A percentile compares a stretch with the other conserved stretches of the same genome.
phyloP scores from a whole-genome alignment of 2,797 vertebrate species.

The Perodicticus potto region DNA sequence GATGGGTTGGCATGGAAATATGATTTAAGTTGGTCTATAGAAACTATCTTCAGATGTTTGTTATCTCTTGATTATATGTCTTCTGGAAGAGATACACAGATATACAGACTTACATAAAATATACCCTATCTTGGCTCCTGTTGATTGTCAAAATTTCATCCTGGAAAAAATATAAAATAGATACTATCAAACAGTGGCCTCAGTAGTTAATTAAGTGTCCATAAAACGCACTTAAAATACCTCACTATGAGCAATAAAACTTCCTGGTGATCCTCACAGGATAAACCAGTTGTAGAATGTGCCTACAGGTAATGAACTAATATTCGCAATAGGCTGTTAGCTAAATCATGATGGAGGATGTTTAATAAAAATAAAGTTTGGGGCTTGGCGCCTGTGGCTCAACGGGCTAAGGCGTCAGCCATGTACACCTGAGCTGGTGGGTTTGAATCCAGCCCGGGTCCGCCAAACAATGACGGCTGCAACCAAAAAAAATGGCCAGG shows the following conservation, averaged over 20 bases:
- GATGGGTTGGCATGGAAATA: neutral
- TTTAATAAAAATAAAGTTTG: conserved; percentile 4
- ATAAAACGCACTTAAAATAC: neutral
- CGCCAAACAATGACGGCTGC: too few relatives aligned
- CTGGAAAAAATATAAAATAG: conserved; percentile 16
- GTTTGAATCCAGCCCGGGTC: too few relatives aligned
- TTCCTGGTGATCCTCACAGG: neutral
- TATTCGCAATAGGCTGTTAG: neutral
- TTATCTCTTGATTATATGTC: neutral
- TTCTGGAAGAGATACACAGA: neutral
- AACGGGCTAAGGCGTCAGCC: too few relatives aligned
- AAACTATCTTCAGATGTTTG: neutral
- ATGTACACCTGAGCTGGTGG: too few relatives aligned
- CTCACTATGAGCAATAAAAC: neutral
- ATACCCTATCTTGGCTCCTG: neutral
- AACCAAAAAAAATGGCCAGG: too few relatives aligned
- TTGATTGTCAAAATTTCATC: neutral
- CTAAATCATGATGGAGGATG: neutral
- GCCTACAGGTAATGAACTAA: neutral
- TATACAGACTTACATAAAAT: neutral
- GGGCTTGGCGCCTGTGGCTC: too few relatives aligned
- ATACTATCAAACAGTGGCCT: neutral
- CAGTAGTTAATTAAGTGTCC: neutral
- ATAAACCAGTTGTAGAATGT: neutral
- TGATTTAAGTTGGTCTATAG: neutral